Conservation (phyloP, 2,888 invertebrate species). For the Cheilosia scutellata region DNA sequence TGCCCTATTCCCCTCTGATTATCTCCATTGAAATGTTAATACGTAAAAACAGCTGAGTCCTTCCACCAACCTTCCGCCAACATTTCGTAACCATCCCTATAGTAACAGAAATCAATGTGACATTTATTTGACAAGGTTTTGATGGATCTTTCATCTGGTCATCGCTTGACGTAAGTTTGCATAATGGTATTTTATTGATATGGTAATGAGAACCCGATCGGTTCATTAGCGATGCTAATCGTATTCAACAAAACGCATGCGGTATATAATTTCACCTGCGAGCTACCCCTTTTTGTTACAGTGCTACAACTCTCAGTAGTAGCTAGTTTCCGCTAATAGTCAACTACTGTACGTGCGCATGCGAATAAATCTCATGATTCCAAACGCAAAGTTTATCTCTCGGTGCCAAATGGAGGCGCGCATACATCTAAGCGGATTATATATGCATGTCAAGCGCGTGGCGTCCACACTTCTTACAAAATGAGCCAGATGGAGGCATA, state of each 20-base stretch:
- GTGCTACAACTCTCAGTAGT: background rate
- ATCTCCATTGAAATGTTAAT: background rate
- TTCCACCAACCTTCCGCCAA: background rate
- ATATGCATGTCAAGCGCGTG: constrained; percentile 62
- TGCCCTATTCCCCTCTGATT: background rate
- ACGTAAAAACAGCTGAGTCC: constrained; percentile 38
- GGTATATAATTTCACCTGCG: constrained; percentile 55
- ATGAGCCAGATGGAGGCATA: constrained; percentile 74
- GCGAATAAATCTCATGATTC: background rate
- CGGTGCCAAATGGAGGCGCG: background rate
- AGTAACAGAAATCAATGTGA: constrained; percentile 68
- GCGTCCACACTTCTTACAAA: constrained; percentile 75
- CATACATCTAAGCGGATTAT: constrained; percentile 31
- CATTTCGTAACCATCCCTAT: background rate
- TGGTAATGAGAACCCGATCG: constrained; percentile 13
- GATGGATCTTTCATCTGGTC: constrained; percentile 77
- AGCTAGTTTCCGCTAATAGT: background rate
- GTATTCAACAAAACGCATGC: constrained; percentile 30
- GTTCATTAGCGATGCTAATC: constrained; percentile 60
- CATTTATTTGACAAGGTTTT: constrained; percentile 77
- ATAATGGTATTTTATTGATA: constrained; percentile 67
- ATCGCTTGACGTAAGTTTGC: constrained; percentile 56
- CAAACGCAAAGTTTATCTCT: background rate
- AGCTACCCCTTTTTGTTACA: background rate
- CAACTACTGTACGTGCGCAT: background rate